A percentile compares a stretch with the other conserved stretches of the same genome.
Evolutionary conservation across 2,888 invertebrate genomes (phyloP).

Genomic region (Drosophila percnosoma): DNA sequence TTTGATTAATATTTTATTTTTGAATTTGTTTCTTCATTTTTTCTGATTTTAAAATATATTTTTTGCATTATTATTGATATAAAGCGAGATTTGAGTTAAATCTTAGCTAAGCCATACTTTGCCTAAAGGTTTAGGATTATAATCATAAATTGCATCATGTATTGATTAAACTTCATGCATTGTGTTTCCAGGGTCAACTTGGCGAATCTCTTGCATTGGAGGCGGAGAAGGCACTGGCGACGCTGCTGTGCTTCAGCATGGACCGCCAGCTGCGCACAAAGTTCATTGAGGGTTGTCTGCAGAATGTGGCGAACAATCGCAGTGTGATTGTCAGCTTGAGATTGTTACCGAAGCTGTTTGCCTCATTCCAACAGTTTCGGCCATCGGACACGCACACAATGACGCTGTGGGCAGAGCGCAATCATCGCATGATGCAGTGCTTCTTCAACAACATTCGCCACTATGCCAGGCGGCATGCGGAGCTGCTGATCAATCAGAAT

Average conservation of each 20-base stretch:
- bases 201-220: conserved; percentile 96
- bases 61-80: too few relatives aligned
- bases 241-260: conserved; percentile 94
- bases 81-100: neutral
- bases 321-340: conserved; percentile 96
- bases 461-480: conserved; percentile 86
- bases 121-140: neutral
- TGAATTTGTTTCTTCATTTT: too few relatives aligned
- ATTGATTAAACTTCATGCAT: neutral
- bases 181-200: conserved; percentile 88
- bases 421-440: conserved; percentile 96
- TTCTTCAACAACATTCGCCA: conserved; percentile 95
- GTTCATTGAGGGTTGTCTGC: conserved; percentile 97
- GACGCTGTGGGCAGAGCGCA: conserved; percentile 96
- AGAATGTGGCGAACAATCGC: conserved; percentile 94
- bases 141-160: neutral
- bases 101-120: neutral
- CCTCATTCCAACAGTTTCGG: conserved; percentile 95
- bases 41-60: too few relatives aligned
- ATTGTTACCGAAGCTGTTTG: conserved; percentile 94
- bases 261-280: conserved; percentile 96
- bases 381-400: conserved; percentile 94
- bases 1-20: too few relatives aligned
- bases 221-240: conserved; percentile 96
- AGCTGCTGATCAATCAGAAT: conserved; percentile 79